phyloP scores from a whole-genome alignment of 2,797 vertebrate genomes.

The Tokudaia muenninki region DNA sequence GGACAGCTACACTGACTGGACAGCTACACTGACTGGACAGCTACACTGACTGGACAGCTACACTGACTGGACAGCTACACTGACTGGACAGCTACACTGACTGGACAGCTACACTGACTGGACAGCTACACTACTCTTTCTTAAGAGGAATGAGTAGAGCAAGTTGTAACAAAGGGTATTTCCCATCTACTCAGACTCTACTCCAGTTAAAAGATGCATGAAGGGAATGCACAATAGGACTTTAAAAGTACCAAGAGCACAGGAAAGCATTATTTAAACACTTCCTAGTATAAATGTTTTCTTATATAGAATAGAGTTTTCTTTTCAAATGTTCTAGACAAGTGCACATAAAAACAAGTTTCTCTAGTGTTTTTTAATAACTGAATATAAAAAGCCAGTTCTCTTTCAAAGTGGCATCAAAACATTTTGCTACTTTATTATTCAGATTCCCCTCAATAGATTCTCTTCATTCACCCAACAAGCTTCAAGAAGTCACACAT shows the following conservation, averaged over 20 bases:
- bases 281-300: not conserved
- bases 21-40: too few relatives aligned
- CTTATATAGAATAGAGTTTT: not conserved
- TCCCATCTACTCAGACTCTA: not conserved
- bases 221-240: not conserved
- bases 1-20: too few relatives aligned
- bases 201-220: conserved; percentile 29
- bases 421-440: not conserved
- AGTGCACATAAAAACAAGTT: not conserved
- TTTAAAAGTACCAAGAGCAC: not conserved
- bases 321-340: not conserved
- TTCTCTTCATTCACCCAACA: not conserved
- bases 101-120: too few relatives aligned
- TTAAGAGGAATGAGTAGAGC: not conserved
- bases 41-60: too few relatives aligned
- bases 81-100: too few relatives aligned
- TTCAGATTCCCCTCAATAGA: not conserved
- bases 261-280: not conserved
- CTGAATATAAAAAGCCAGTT: not conserved
- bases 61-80: too few relatives aligned
- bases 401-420: not conserved
- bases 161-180: conserved; percentile 19
- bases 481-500: not conserved
- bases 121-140: not conserved
- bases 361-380: conserved; percentile 18